phyloP scores from a whole-genome alignment of 2,888 invertebrate species.

The Orgyia antiqua region DNA sequence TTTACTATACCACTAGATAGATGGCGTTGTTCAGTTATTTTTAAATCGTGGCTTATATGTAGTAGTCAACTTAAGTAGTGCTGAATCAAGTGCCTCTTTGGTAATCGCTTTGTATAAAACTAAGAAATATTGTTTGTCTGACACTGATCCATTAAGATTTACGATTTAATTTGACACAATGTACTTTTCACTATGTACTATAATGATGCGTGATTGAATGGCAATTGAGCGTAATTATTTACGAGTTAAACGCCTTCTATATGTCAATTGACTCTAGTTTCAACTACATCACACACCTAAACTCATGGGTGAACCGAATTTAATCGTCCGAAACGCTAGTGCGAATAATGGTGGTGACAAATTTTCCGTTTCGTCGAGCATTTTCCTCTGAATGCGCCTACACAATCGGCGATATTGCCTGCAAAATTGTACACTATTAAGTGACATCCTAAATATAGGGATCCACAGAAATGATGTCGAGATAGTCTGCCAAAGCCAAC shows the following conservation, averaged over 20 bases:
- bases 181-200: no score
- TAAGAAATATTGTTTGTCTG: no score
- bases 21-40: no score
- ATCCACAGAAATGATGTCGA: constrained; percentile 53
- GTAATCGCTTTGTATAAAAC: no score
- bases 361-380: constrained; percentile 73
- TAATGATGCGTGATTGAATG: constrained; percentile 2
- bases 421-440: constrained; percentile 73
- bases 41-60: no score
- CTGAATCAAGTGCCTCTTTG: no score
- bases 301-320: constrained; percentile 57
- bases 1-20: no score
- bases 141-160: no score
- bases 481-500: constrained; percentile 51
- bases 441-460: constrained; percentile 72
- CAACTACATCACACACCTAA: constrained; percentile 34
- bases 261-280: constrained; percentile 30
- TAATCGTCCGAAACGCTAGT: constrained; percentile 68
- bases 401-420: constrained; percentile 69
- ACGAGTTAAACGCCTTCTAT: constrained; percentile 16
- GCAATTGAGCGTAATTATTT: constrained; percentile 6
- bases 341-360: constrained; percentile 70
- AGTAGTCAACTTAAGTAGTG: no score
- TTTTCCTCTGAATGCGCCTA: constrained; percentile 72
- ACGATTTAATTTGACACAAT: no score